Evolutionary conservation across 2,797 vertebrate species (phyloP).

Genomic region (Sphaeramia orbicularis): DNA sequence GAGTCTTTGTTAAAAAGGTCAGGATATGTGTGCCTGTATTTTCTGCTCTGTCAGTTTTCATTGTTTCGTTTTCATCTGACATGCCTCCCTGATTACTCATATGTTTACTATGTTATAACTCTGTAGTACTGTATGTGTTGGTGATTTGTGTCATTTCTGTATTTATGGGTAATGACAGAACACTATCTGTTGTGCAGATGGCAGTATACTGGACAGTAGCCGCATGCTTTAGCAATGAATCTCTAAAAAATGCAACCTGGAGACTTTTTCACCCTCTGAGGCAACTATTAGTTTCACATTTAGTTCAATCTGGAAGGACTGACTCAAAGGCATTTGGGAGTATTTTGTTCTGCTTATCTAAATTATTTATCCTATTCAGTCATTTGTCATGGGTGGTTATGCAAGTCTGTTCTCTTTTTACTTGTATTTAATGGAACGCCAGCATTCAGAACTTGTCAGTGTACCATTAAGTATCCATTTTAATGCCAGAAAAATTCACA

Average conservation of each 20-base stretch:
- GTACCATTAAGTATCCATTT: background rate
- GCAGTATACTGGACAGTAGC: background rate
- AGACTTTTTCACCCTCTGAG: conserved; percentile 24
- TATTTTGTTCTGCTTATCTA: background rate
- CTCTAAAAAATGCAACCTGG: conserved; percentile 3
- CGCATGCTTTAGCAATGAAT: conserved; percentile 12
- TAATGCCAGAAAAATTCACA: background rate
- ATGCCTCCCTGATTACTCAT: no score
- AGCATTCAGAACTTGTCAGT: background rate
- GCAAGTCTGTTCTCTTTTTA: no score
- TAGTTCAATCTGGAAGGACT: background rate
- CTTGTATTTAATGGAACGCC: conserved; percentile 1
- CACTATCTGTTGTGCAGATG: no score
- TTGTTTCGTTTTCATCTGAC: background rate
- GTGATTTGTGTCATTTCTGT: conserved; percentile 2
- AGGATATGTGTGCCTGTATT: conserved; percentile 57
- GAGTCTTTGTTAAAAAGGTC: conserved; percentile 60
- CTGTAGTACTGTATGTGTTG: conserved; percentile 2
- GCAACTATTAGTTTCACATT: conserved; percentile 10
- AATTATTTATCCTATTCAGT: background rate
- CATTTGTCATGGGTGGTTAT: background rate
- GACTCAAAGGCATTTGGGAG: background rate
- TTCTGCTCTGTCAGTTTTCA: conserved; percentile 12
- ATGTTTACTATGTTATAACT: no score
- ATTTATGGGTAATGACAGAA: background rate